Percentiles rank a stretch among this genome's conserved stretches.
phyloP scores from a whole-genome alignment of 2,888 invertebrate genomes.

The Caenorhabditis wallacei region DNA sequence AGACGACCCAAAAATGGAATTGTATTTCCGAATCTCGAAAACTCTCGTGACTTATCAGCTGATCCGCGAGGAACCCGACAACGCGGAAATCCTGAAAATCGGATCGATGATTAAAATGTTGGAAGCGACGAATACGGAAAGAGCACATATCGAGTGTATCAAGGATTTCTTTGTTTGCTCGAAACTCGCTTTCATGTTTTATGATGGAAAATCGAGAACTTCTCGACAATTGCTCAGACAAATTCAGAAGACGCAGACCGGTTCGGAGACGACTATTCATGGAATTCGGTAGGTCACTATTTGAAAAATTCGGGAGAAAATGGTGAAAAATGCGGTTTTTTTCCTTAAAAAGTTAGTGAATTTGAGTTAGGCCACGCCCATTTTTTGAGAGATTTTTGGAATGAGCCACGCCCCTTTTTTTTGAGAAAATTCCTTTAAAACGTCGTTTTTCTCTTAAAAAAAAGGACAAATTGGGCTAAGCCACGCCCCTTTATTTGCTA shows the following conservation, averaged over 20 bases:
- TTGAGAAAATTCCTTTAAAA: too few relatives aligned
- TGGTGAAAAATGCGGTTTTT: not conserved
- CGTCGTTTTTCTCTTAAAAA: too few relatives aligned
- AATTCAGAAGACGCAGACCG: slow-evolving; percentile 42
- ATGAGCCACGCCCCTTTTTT: too few relatives aligned
- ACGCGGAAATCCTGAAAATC: slow-evolving; percentile 27
- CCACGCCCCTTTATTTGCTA: too few relatives aligned
- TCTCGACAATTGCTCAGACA: slow-evolving; percentile 45
- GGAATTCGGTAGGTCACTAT: slow-evolving; percentile 22
- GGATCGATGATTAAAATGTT: slow-evolving; percentile 57
- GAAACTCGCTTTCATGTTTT: slow-evolving; percentile 62
- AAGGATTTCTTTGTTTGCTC: slow-evolving; percentile 63
- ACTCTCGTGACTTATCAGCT: slow-evolving; percentile 65
- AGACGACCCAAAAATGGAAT: slow-evolving; percentile 70
- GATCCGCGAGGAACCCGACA: slow-evolving; percentile 32
- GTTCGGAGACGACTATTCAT: slow-evolving; percentile 8
- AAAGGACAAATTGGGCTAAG: too few relatives aligned
- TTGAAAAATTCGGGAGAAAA: not conserved
- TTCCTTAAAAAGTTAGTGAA: not conserved
- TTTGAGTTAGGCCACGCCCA: too few relatives aligned
- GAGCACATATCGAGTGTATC: slow-evolving; percentile 52
- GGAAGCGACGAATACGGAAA: slow-evolving; percentile 34
- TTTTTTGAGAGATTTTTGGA: too few relatives aligned
- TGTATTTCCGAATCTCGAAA: slow-evolving; percentile 77
- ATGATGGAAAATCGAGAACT: slow-evolving; percentile 63